These are phyloP conservation scores for Heliothis virescens DNA, from an alignment of 1,140 invertebrate genomes.

Conservation along the genomic window DNA sequence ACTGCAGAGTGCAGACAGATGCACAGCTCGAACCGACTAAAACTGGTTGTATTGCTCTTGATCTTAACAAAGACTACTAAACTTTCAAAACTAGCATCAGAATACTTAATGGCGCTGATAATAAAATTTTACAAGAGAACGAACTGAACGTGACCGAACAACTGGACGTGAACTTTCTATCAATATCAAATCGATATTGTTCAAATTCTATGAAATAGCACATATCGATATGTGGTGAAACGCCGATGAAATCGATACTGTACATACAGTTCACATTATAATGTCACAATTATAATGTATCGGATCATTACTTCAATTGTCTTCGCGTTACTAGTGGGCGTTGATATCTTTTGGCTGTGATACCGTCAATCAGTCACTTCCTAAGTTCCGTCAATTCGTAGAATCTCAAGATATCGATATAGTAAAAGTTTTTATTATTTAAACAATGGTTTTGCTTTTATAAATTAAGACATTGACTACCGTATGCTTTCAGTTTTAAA, in stretches of 20 bases:
- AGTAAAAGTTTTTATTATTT: no score
- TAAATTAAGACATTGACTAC: no score
- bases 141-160: slow-evolving; percentile 48
- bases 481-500: no score
- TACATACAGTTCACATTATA: neutral
- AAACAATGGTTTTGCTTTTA: no score
- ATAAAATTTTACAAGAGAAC: slow-evolving; percentile 38
- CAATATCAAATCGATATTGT: slow-evolving; percentile 51
- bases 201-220: slow-evolving; percentile 43
- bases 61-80: slow-evolving; percentile 46
- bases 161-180: slow-evolving; percentile 52
- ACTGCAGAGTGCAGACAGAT: slow-evolving; percentile 49
- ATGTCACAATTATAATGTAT: slow-evolving; percentile 47
- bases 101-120: slow-evolving; percentile 23
- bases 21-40: slow-evolving; percentile 36
- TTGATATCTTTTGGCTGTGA: slow-evolving; percentile 39
- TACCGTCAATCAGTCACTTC: slow-evolving; percentile 4
- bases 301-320: slow-evolving; percentile 10
- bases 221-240: slow-evolving; percentile 44
- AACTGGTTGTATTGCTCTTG: slow-evolving; percentile 52
- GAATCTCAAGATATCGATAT: no score
- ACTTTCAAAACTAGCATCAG: slow-evolving; percentile 42
- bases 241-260: slow-evolving; percentile 44
- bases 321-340: slow-evolving; percentile 10
- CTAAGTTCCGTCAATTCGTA: neutral